Percentiles rank a stretch among this genome's conserved stretches.
Conservation (phyloP, 2,113 vertebrate species). For the Prochilodus magdalenae region DNA sequence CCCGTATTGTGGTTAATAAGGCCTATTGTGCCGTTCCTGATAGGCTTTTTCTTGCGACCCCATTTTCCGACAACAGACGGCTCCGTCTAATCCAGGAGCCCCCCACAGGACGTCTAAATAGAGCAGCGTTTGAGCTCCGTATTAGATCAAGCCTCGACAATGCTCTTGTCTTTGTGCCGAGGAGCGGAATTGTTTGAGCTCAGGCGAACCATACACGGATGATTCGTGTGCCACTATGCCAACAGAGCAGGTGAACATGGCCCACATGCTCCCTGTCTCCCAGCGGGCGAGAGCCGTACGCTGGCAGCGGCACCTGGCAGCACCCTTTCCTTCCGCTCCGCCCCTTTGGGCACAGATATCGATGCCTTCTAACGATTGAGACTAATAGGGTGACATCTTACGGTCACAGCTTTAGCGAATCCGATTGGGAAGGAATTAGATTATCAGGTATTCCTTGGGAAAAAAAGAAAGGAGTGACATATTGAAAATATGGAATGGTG, state of each 20-base stretch:
- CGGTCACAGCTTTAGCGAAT: slow-evolving; percentile 58
- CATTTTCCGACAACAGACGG: not conserved
- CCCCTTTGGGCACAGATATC: slow-evolving; percentile 52
- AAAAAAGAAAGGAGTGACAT: not conserved
- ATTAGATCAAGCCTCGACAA: not conserved
- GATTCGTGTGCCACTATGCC: not conserved
- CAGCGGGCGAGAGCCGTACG: not conserved
- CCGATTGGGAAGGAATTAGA: slow-evolving; percentile 58
- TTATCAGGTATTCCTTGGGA: slow-evolving; percentile 36
- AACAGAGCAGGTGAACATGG: not conserved
- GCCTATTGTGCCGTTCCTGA: too few relatives aligned
- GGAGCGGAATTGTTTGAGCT: not conserved
- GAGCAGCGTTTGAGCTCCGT: not conserved
- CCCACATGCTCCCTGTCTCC: not conserved
- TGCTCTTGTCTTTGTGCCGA: not conserved
- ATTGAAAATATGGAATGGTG: slow-evolving; percentile 39
- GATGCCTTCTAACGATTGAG: slow-evolving; percentile 63
- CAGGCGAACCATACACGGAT: not conserved
- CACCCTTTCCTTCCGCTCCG: not conserved
- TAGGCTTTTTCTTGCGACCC: not conserved
- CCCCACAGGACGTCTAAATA: not conserved
- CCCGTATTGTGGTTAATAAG: too few relatives aligned
- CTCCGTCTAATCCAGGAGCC: not conserved
- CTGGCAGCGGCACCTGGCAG: slow-evolving; percentile 20
- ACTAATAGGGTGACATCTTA: slow-evolving; percentile 52